Conservation (phyloP, 1,140 invertebrate genomes). For the Muscidifurax raptorellus region DNA sequence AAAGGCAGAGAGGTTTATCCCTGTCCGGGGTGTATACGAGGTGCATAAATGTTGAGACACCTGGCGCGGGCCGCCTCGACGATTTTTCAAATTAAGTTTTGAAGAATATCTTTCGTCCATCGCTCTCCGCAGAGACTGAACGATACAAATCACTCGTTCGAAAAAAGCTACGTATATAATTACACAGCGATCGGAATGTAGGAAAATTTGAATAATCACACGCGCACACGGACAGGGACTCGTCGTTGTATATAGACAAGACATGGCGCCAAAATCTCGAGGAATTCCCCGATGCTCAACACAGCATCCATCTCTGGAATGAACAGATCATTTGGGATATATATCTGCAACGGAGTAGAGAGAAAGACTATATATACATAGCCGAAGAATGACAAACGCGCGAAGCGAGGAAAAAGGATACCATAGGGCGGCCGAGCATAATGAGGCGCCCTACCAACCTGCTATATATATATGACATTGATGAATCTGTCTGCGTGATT, state of each 20-base stretch:
- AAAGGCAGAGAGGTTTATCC: not conserved
- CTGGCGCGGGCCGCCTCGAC: no score
- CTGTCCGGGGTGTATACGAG: not conserved
- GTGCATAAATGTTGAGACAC: no score
- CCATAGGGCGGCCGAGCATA: not conserved
- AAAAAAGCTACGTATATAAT: not conserved
- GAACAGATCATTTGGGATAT: conserved; percentile 30
- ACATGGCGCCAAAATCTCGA: conserved; percentile 30
- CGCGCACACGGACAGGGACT: not conserved
- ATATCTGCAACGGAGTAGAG: not conserved
- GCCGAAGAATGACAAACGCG: conserved; percentile 37
- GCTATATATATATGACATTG: conserved; percentile 43
- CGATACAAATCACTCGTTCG: not conserved
- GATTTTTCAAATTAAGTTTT: not conserved
- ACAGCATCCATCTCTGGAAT: conserved; percentile 29
- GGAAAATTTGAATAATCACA: not conserved
- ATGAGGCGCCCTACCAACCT: conserved; percentile 16
- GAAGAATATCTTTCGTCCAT: not conserved
- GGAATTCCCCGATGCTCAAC: not conserved
- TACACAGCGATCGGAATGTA: not conserved
- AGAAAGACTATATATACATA: no score
- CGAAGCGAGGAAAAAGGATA: not conserved
- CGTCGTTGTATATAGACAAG: not conserved
- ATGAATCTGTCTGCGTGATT: conserved; percentile 41
- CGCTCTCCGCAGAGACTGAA: no score